These are phyloP conservation scores for Hedychridium roseum DNA, from an alignment of 2,888 invertebrate species.

Conservation along the genomic window DNA sequence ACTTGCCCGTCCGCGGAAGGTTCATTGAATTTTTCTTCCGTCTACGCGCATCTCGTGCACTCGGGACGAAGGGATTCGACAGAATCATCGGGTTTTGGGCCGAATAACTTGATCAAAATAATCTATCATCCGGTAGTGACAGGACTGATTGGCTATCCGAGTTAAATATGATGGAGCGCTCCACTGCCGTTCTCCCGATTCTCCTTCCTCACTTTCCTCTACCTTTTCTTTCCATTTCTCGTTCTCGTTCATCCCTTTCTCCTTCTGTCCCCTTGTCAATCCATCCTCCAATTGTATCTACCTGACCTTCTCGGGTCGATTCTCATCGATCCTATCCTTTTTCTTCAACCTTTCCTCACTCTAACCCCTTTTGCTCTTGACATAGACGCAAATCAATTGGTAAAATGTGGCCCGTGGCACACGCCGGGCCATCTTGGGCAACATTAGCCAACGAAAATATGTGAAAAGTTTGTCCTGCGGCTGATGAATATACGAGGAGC, in stretches of 20 bases:
- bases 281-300: not conserved
- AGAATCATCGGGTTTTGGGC: conserved; percentile 35
- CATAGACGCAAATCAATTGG: conserved; percentile 48
- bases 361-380: conserved; percentile 32
- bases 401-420: conserved; percentile 44
- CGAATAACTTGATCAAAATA: conserved; percentile 53
- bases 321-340: not conserved
- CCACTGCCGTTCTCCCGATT: conserved; percentile 10
- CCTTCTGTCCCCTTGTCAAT: conserved; percentile 4
- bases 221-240: conserved; percentile 10
- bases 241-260: not conserved
- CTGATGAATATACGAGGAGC: conserved; percentile 45
- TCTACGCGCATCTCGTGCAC: not conserved
- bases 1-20: not conserved
- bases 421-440: conserved; percentile 38
- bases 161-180: conserved; percentile 51
- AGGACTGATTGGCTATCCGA: conserved; percentile 48
- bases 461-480: conserved; percentile 39
- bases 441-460: conserved; percentile 45
- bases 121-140: conserved; percentile 51
- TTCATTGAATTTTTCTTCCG: not conserved
- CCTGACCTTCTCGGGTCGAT: not conserved
- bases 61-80: conserved; percentile 1
- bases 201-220: conserved; percentile 8
- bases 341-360: not conserved